Conservation (phyloP, 2,113 vertebrate genomes). For the Hystrix cristata region DNA sequence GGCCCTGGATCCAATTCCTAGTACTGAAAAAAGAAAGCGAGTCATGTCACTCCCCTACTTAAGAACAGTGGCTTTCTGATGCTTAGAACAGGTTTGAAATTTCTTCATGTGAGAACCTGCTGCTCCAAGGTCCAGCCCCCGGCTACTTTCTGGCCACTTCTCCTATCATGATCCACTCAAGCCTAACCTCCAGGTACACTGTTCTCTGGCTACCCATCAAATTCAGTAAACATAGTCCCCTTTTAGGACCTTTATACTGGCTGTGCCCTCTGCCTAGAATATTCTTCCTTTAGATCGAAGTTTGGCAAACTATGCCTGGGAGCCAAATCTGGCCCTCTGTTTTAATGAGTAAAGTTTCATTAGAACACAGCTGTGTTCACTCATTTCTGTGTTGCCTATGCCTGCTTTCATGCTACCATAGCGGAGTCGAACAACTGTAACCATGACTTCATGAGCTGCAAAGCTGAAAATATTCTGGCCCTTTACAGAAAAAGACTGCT, state of each 20-base stretch:
- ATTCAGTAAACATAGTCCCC: background rate
- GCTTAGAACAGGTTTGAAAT: background rate
- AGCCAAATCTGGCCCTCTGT: background rate
- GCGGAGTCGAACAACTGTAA: background rate
- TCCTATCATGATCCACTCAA: no score
- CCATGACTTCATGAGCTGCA: fast-evolving
- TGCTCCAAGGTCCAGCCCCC: background rate
- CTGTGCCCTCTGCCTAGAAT: background rate
- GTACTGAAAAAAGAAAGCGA: background rate
- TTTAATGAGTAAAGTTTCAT: background rate
- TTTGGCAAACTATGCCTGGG: background rate
- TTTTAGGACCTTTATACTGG: background rate
- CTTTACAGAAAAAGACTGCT: background rate
- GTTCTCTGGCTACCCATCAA: background rate
- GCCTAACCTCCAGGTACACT: background rate
- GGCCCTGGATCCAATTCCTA: background rate
- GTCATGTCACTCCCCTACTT: background rate
- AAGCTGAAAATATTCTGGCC: background rate
- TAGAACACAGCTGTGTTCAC: background rate
- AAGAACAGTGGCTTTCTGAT: background rate
- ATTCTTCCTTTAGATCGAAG: background rate
- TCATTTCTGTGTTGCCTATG: background rate
- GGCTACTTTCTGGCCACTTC: background rate
- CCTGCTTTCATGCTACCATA: background rate
- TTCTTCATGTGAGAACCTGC: fast-evolving